phyloP scores from a whole-genome alignment of 1,140 invertebrate species.

The Cyclina sinensis region DNA sequence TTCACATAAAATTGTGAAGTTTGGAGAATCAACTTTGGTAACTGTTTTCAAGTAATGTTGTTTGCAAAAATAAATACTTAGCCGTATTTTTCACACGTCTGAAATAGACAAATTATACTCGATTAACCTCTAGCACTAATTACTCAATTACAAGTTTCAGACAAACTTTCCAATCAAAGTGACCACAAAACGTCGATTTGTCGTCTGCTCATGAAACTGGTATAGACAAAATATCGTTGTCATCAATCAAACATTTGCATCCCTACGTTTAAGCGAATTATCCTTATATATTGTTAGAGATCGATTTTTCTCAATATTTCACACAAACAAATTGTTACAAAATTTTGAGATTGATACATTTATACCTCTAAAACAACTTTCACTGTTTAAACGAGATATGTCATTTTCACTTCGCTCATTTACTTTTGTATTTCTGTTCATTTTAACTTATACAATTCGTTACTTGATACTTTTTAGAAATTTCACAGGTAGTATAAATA shows the following conservation, averaged over 20 bases:
- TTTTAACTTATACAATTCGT: neutral
- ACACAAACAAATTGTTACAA: too few relatives aligned
- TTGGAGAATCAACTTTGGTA: too few relatives aligned
- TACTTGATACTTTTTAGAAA: neutral
- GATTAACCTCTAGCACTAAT: constrained; percentile 16
- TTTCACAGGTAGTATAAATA: constrained; percentile 4
- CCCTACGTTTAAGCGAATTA: too few relatives aligned
- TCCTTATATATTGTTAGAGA: too few relatives aligned
- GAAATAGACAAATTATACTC: neutral
- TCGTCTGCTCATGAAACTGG: neutral
- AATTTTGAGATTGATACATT: too few relatives aligned
- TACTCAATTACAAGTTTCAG: constrained; percentile 42
- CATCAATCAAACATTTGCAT: neutral
- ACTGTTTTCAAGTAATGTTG: too few relatives aligned
- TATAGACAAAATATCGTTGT: neutral
- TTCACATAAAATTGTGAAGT: too few relatives aligned
- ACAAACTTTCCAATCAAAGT: constrained; percentile 32
- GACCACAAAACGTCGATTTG: constrained; percentile 21
- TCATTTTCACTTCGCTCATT: too few relatives aligned
- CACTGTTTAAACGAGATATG: too few relatives aligned
- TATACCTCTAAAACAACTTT: too few relatives aligned
- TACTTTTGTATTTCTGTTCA: neutral
- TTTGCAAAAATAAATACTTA: neutral
- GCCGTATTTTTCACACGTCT: constrained; percentile 30
- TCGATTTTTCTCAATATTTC: too few relatives aligned